Percentiles rank a stretch among this genome's conserved stretches.
These are phyloP conservation scores for Zaprionus vittiger DNA, from an alignment of 1,140 invertebrate species.

Conservation along the genomic window DNA sequence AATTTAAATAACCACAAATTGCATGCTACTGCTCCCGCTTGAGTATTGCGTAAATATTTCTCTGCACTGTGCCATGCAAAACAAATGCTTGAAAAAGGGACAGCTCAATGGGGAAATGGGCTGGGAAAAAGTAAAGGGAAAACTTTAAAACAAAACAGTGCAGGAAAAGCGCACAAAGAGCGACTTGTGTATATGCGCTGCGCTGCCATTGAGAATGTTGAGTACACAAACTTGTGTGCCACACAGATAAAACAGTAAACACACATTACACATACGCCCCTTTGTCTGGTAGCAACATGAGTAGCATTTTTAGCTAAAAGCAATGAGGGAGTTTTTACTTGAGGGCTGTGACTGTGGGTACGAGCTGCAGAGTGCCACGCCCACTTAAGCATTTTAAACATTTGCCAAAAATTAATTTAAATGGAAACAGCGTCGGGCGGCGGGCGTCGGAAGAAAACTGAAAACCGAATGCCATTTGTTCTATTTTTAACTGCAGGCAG, in stretches of 20 bases:
- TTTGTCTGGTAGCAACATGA: slow-evolving; percentile 55
- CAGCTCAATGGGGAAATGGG: slow-evolving; percentile 17
- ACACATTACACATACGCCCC: slow-evolving; percentile 71
- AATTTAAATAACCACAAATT: slow-evolving; percentile 38
- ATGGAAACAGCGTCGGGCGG: slow-evolving; percentile 55
- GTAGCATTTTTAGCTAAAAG: slow-evolving; percentile 42
- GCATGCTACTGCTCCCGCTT: slow-evolving; percentile 1
- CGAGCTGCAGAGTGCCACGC: slow-evolving; percentile 42
- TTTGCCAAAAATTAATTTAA: slow-evolving; percentile 75
- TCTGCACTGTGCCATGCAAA: slow-evolving; percentile 16
- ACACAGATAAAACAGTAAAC: slow-evolving; percentile 39
- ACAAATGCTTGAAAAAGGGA: slow-evolving; percentile 27
- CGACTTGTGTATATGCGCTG: neutral
- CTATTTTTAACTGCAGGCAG: slow-evolving; percentile 54
- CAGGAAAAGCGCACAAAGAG: slow-evolving; percentile 6
- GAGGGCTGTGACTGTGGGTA: slow-evolving; percentile 3
- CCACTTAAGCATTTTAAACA: slow-evolving; percentile 58
- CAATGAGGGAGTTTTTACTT: slow-evolving; percentile 10
- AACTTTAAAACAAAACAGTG: slow-evolving; percentile 10
- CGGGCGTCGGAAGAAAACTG: slow-evolving; percentile 1
- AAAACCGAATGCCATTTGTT: slow-evolving; percentile 58
- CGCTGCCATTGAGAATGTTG: slow-evolving; percentile 9
- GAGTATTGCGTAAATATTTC: slow-evolving; percentile 37
- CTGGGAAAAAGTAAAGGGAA: neutral
- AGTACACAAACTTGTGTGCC: slow-evolving; percentile 27